Conservation (phyloP, 2,113 vertebrate species). For the Rhinopithecus roxellana region DNA sequence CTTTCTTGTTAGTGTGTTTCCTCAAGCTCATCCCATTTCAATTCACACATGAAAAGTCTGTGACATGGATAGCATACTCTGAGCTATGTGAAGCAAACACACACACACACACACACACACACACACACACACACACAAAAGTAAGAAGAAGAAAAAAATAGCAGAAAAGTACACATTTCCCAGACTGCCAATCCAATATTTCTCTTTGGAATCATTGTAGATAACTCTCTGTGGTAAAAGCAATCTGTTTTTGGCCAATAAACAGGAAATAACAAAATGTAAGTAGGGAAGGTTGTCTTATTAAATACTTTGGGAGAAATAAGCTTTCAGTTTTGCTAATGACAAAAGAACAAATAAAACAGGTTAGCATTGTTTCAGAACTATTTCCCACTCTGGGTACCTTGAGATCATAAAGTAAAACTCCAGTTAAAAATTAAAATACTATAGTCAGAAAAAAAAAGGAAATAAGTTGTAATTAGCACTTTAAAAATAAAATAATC, state of each 20-base stretch:
- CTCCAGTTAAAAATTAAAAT: slow-evolving; percentile 63
- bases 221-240: neutral
- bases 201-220: neutral
- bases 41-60: slow-evolving; percentile 13
- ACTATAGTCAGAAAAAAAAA: slow-evolving; percentile 31
- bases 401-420: slow-evolving; percentile 13
- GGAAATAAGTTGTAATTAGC: slow-evolving; percentile 47
- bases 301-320: neutral
- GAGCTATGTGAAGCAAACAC: neutral
- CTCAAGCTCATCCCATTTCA: neutral
- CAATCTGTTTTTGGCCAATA: slow-evolving; percentile 16
- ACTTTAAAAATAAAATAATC: slow-evolving; percentile 8
- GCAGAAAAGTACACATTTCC: slow-evolving; percentile 9
- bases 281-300: slow-evolving; percentile 34
- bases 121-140: too few relatives aligned
- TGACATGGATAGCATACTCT: neutral
- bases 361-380: neutral
- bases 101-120: neutral
- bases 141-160: neutral
- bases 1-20: neutral
- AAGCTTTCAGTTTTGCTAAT: slow-evolving; percentile 47
- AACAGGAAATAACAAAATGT: neutral
- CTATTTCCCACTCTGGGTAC: neutral
- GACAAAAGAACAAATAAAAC: neutral
- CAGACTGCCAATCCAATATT: neutral